These are phyloP conservation scores for Asarcornis scutulata DNA, from an alignment of 2,113 vertebrate genomes.

Conservation along the genomic window DNA sequence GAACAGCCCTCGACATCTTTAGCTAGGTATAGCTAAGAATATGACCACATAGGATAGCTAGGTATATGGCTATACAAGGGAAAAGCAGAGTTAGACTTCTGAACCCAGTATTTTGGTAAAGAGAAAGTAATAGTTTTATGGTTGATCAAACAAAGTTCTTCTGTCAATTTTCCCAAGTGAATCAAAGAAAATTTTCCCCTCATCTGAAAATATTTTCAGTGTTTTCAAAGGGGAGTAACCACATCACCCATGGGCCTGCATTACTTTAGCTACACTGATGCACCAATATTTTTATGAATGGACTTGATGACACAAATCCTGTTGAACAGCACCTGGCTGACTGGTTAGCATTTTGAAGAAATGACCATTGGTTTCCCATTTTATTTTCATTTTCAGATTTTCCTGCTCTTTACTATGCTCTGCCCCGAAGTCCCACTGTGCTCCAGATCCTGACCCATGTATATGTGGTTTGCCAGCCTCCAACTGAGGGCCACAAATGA, in stretches of 20 bases:
- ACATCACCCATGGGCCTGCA: neutral
- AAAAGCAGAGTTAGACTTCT: neutral
- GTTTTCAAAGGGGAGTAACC: neutral
- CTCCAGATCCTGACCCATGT: neutral
- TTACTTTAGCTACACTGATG: neutral
- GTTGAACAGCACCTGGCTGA: neutral
- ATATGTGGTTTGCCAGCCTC: fast-evolving
- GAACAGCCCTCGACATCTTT: neutral
- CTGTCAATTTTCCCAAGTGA: neutral
- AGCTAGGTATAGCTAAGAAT: neutral
- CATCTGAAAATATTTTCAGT: neutral
- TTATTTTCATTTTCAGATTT: neutral
- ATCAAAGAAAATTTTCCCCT: neutral
- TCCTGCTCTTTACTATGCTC: neutral
- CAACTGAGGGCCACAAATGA: neutral
- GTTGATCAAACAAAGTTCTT: neutral
- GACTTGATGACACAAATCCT: neutral
- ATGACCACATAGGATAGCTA: neutral
- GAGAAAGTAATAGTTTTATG: neutral
- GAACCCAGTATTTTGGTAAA: neutral
- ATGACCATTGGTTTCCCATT: neutral
- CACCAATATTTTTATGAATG: neutral
- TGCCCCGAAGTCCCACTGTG: fast-evolving
- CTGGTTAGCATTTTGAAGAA: neutral
- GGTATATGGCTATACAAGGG: neutral